Conservation (phyloP, 2,113 vertebrate genomes). For the Platanista minor region DNA sequence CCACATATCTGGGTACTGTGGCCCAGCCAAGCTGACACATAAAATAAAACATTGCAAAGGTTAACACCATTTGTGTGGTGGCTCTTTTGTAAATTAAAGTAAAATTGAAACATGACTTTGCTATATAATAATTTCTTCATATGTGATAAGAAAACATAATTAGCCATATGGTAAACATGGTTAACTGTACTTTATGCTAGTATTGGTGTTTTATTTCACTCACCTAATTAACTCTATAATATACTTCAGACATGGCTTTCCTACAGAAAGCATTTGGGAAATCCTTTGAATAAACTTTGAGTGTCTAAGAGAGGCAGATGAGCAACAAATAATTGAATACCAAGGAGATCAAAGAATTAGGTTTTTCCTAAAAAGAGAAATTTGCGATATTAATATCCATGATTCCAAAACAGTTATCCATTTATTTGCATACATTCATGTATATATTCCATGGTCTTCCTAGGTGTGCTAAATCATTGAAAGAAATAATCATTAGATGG, state of each 20-base stretch:
- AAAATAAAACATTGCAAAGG: neutral
- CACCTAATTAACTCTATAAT: conserved; percentile 67
- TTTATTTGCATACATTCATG: neutral
- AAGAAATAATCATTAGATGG: neutral
- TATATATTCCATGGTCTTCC: neutral
- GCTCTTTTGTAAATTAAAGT: conserved; percentile 53
- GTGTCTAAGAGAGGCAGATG: neutral
- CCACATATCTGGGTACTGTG: neutral
- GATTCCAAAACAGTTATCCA: neutral
- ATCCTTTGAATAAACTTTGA: conserved; percentile 29
- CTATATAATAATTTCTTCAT: conserved; percentile 58
- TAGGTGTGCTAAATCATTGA: neutral
- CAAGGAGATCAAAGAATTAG: neutral
- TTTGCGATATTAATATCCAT: neutral
- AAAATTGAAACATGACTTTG: conserved; percentile 47
- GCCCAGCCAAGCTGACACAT: neutral
- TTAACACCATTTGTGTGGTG: conserved; percentile 54
- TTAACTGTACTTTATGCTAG: conserved; percentile 72
- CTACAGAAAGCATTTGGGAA: conserved; percentile 30
- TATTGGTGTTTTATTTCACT: conserved; percentile 60
- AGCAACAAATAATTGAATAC: neutral
- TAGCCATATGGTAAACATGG: conserved; percentile 59
- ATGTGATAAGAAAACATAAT: conserved; percentile 50
- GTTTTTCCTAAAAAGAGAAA: neutral
- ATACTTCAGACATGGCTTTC: conserved; percentile 26